phyloP scores from a whole-genome alignment of 2,113 vertebrate genomes.

The Rhadina sibilatrix region DNA sequence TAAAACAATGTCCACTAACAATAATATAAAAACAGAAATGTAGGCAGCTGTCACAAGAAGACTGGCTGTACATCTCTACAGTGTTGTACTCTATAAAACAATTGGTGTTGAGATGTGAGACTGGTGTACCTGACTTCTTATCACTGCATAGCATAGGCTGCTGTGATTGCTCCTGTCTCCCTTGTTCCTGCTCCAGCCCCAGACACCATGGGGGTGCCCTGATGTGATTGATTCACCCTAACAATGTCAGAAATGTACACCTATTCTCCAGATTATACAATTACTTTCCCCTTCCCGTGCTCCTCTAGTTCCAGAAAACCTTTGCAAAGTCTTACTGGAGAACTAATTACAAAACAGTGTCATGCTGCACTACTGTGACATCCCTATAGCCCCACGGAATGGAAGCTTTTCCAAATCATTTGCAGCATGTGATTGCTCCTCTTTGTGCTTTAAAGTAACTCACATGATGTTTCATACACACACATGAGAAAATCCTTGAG shows the following conservation, averaged over 20 bases:
- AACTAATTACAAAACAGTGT: not conserved
- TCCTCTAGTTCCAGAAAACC: not conserved
- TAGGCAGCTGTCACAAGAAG: not conserved
- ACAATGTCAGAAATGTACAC: not conserved
- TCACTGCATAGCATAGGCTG: not conserved
- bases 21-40: not conserved
- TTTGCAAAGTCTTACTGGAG: not conserved
- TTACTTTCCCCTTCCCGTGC: not conserved
- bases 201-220: not conserved
- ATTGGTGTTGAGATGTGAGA: rapidly evolving
- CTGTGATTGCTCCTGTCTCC: not conserved
- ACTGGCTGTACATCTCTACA: not conserved
- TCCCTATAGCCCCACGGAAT: not conserved
- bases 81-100: not conserved
- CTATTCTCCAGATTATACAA: not conserved
- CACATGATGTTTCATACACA: not conserved
- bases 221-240: not conserved
- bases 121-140: not conserved
- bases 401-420: not conserved
- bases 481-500: not conserved
- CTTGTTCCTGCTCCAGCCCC: not conserved
- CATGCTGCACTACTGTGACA: not conserved
- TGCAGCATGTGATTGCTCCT: not conserved
- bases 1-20: not conserved
- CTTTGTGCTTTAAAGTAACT: not conserved